These are phyloP conservation scores for Forbesichthys agassizii DNA, from an alignment of 2,113 vertebrate species.

Conservation along the genomic window DNA sequence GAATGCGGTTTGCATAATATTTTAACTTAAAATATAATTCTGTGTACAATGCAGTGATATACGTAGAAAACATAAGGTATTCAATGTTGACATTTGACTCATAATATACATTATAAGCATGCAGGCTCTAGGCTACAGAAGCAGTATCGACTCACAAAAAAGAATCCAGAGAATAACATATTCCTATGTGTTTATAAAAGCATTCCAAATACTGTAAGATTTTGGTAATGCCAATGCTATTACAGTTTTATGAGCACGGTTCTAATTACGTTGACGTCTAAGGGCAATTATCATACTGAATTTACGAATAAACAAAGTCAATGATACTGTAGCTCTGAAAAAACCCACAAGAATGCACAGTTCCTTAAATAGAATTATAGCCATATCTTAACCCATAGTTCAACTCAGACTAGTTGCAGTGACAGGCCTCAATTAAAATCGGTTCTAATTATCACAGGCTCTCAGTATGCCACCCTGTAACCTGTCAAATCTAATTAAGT, in stretches of 20 bases:
- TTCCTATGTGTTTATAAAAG: too few species aligned
- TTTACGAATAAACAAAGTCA: not conserved
- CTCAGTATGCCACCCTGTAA: slow-evolving; percentile 63
- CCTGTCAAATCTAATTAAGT: slow-evolving; percentile 68
- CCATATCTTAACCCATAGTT: slow-evolving; percentile 23
- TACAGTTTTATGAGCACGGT: too few species aligned
- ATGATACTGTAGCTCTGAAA: too few species aligned
- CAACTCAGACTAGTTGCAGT: slow-evolving; percentile 28
- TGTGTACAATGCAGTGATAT: not conserved
- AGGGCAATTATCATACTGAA: too few species aligned
- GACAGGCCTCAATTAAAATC: slow-evolving; percentile 45
- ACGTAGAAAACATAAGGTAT: not conserved
- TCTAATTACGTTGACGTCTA: too few species aligned
- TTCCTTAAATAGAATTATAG: not conserved
- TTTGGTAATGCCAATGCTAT: too few species aligned
- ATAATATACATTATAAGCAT: not conserved
- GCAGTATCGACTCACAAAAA: too few species aligned
- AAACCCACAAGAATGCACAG: too few species aligned
- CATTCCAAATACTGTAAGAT: too few species aligned
- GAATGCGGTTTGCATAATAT: not conserved
- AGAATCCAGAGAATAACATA: too few species aligned
- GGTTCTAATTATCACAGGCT: slow-evolving; percentile 64
- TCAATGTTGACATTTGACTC: not conserved
- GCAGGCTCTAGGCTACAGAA: too few species aligned
- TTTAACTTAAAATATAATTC: not conserved